phyloP scores from a whole-genome alignment of 1,140 invertebrate genomes.

The Phymastichus coffea region DNA sequence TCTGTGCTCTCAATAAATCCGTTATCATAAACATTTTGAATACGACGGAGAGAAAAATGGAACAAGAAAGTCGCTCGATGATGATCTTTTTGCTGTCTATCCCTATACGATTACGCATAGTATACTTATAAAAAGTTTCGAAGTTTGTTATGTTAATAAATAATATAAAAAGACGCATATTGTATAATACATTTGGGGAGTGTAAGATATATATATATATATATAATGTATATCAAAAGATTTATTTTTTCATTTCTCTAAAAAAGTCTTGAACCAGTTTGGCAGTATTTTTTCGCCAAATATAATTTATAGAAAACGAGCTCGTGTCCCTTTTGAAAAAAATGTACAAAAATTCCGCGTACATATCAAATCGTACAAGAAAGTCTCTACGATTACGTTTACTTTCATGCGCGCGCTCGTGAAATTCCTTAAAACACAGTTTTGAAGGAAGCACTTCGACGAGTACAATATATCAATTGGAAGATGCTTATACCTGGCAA shows the following conservation, averaged over 20 bases:
- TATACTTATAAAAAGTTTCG: conserved; percentile 18
- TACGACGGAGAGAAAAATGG: too few relatives aligned
- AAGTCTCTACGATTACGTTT: conserved; percentile 7
- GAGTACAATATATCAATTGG: too few relatives aligned
- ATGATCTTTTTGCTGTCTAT: too few relatives aligned
- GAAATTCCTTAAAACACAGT: not conserved
- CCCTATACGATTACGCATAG: too few relatives aligned
- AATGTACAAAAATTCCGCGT: conserved; percentile 20
- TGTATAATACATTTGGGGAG: conserved; percentile 21
- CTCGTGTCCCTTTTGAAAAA: not conserved
- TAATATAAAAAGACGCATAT: conserved; percentile 25
- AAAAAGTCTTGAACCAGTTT: conserved; percentile 13
- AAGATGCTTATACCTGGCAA: too few relatives aligned
- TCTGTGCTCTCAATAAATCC: conserved; percentile 18
- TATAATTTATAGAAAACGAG: not conserved
- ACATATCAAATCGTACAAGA: conserved; percentile 21
- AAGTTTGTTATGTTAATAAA: conserved; percentile 23
- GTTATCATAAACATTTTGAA: too few relatives aligned
- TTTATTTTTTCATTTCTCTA: too few relatives aligned
- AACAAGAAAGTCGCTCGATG: too few relatives aligned
- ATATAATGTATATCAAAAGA: too few relatives aligned
- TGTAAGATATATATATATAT: conserved; percentile 22
- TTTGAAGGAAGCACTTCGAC: conserved; percentile 22
- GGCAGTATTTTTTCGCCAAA: not conserved
- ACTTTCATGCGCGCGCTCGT: not conserved